Base-by-base conservation (phyloP, 1,140 invertebrate species). In the Drosophila ananassae region DNA sequence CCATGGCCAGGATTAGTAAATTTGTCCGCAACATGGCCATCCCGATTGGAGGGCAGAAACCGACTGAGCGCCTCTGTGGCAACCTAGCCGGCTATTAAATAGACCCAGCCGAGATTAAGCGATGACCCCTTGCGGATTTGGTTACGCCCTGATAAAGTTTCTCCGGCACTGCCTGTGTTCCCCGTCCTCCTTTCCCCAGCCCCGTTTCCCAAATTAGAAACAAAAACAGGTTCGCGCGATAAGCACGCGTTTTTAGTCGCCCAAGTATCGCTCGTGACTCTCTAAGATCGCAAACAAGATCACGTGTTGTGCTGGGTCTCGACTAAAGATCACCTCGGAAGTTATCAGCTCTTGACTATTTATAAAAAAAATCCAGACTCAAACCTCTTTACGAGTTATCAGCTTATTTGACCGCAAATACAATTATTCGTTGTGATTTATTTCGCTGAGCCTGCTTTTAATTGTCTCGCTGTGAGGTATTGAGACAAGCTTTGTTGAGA, bases 221-320 rank as follows among this genome's bases (percentile, higher is more conserved):
- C 44, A 2, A 75, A 75, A 75, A 74, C 72, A 74, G 41, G 69
- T 74, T 74, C 71, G 53, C 72, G 72, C 72, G 72, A 75, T 75
- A 75, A 75, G 72, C 72, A 74, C 72, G 72, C 71, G 72, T 74
- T 73, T 74, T 71, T 44, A 82, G 62, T 63, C 59, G 79, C 75
- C 52, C n/a, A 37, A 25, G 61, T 53, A 50, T 32, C 22, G 61
- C 66, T 48, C 61, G 78, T 61, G 77, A 59, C 48, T 76, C 60
- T 80, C 56, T 21, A 37, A 37, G 56, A 74, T 46, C 59, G 61
- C 76, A 84, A 73, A 81, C 63, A 77, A 55, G 51, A 87, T 87
- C 81, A 84, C 81, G 82, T 84, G 81, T 84, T 80, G 48, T 22
- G 13, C 63, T 37, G 53, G 51, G 24, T 28, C 63, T 34, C 63